Evolutionary conservation across 2,888 invertebrate species (phyloP).

Genomic region (Orthosia incerta): DNA sequence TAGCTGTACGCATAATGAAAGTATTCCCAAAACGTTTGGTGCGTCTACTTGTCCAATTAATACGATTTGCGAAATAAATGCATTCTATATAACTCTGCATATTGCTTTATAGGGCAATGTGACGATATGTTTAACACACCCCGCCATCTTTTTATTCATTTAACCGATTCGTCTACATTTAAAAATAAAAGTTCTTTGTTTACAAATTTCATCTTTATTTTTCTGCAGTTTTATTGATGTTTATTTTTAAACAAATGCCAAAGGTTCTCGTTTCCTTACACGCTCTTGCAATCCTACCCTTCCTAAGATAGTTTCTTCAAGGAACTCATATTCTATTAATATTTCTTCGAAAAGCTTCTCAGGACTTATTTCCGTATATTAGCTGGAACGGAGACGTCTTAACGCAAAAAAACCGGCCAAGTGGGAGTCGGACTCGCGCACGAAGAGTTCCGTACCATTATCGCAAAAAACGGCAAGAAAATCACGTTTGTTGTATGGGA

Average conservation of each 20-base stretch:
- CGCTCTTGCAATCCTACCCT: background rate
- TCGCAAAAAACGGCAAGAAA: too few species aligned
- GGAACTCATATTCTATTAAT: slow-evolving; percentile 10
- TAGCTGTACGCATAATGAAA: too few species aligned
- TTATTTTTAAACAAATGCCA: background rate
- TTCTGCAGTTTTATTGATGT: background rate
- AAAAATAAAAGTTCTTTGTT: background rate
- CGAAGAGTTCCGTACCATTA: too few species aligned
- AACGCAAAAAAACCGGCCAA: too few species aligned
- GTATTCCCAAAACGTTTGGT: too few species aligned
- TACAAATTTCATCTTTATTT: background rate
- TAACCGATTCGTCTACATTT: background rate
- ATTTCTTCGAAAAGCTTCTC: background rate
- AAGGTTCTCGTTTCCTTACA: slow-evolving; percentile 1
- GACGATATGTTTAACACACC: background rate
- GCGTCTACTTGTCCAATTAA: too few species aligned
- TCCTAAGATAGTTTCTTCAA: slow-evolving; percentile 19
- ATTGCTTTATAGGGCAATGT: too few species aligned
- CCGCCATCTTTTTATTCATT: background rate
- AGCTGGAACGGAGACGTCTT: background rate
- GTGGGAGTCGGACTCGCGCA: too few species aligned
- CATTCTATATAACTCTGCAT: too few species aligned
- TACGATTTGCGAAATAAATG: too few species aligned
- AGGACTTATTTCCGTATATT: slow-evolving; percentile 7
- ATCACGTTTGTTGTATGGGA: too few species aligned